phyloP scores from a whole-genome alignment of 1,140 invertebrate species.

The Drosophila serrata region DNA sequence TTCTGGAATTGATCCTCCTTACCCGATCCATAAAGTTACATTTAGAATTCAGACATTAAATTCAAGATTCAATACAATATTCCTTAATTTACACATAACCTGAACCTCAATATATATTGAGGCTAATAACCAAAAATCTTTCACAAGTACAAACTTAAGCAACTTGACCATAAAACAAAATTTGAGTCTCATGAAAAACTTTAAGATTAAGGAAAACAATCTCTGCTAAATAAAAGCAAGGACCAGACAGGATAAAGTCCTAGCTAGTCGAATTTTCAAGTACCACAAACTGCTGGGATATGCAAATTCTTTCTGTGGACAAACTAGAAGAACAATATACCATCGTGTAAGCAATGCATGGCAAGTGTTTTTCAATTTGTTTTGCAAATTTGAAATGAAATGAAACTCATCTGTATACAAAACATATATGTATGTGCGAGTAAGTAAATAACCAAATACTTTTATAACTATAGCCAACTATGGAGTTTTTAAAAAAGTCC shows the following conservation, averaged over 20 bases:
- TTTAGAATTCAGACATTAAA: not conserved
- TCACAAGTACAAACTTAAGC: not conserved
- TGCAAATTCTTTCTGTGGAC: constrained; percentile 30
- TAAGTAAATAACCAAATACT: no score
- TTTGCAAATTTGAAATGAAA: constrained; percentile 57
- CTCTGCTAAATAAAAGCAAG: constrained; percentile 4
- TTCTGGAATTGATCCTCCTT: not conserved
- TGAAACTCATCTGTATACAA: not conserved
- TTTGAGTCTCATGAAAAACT: constrained; percentile 7
- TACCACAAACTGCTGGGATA: constrained; percentile 30
- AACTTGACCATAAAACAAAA: no score
- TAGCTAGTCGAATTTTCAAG: constrained; percentile 26
- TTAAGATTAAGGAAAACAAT: constrained; percentile 13
- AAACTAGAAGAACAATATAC: constrained; percentile 35
- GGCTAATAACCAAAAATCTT: no score
- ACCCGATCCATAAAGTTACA: not conserved
- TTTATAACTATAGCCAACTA: no score
- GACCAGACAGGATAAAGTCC: not conserved
- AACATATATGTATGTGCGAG: not conserved
- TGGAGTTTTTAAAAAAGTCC: not conserved
- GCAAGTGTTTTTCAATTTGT: constrained; percentile 58
- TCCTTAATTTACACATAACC: no score
- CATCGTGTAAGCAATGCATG: constrained; percentile 25
- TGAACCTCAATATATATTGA: no score
- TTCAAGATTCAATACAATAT: not conserved